Conservation (phyloP, 2,888 invertebrate genomes). For the Lysandra coridon region DNA sequence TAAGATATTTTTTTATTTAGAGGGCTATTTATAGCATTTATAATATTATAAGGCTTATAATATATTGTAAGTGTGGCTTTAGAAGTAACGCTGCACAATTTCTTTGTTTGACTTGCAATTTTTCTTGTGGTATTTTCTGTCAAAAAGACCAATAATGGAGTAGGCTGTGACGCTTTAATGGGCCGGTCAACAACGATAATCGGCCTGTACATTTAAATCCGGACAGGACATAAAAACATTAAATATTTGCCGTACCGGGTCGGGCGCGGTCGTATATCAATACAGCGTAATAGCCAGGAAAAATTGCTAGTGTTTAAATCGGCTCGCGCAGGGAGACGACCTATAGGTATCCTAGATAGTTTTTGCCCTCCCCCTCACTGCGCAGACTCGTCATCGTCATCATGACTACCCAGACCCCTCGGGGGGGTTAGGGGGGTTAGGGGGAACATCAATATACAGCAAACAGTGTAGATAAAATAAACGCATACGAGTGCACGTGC, state of each 20-base stretch:
- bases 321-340: constrained; percentile 42
- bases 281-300: constrained; percentile 50
- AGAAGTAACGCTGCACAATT: background rate
- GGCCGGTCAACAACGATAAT: constrained; percentile 9
- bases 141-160: background rate
- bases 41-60: too few species aligned
- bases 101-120: background rate
- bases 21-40: too few species aligned
- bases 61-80: too few species aligned
- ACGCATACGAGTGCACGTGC: constrained; percentile 50
- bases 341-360: constrained; percentile 51
- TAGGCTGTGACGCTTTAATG: background rate
- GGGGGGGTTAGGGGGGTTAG: constrained; percentile 41
- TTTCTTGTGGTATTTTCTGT: background rate
- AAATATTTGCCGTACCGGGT: constrained; percentile 37
- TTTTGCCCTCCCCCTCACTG: constrained; percentile 60
- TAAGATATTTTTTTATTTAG: too few species aligned
- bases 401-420: constrained; percentile 52
- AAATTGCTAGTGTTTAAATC: constrained; percentile 59
- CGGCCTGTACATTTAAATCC: constrained; percentile 21
- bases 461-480: constrained; percentile 71
- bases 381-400: constrained; percentile 74
- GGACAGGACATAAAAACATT: constrained; percentile 38
- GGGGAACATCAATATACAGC: constrained; percentile 64
- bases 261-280: constrained; percentile 41